Conservation (phyloP, 35 echinoderm and acorn worm genomes). For the Ptychodera flava region DNA sequence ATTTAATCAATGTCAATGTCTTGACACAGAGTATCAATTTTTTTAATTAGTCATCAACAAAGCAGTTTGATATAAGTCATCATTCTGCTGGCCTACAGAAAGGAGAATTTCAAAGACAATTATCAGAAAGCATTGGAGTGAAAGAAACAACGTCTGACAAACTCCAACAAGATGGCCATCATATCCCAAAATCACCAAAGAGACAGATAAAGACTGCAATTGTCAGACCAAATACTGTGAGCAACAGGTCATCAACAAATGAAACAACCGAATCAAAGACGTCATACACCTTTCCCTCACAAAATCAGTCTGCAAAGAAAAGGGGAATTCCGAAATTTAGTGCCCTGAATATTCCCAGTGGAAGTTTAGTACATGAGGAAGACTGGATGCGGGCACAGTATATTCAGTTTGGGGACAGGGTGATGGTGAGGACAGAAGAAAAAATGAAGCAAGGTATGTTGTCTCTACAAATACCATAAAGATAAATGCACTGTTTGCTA, state of each 20-base stretch:
- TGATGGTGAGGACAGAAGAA: constrained; percentile 39
- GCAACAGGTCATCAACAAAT: neutral
- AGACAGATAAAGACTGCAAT: neutral
- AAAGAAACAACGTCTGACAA: neutral
- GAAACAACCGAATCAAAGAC: neutral
- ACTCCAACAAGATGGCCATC: neutral
- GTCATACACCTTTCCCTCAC: neutral
- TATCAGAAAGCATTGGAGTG: neutral
- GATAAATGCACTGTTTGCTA: no score
- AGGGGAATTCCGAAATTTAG: neutral
- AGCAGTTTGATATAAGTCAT: neutral
- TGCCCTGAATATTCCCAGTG: constrained; percentile 23
- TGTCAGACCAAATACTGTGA: neutral
- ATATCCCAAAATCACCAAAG: neutral
- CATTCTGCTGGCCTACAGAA: neutral
- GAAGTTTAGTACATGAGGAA: constrained; percentile 71
- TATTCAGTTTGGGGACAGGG: constrained; percentile 68
- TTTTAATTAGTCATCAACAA: neutral
- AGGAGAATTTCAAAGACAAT: no score
- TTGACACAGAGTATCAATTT: no score
- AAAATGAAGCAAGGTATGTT: no score
- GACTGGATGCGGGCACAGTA: constrained; percentile 88
- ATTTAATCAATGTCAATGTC: no score
- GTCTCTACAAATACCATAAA: no score
- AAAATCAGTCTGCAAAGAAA: neutral